A percentile compares a stretch with the other conserved stretches of the same genome.
Evolutionary conservation across 2,888 invertebrate genomes (phyloP).

Genomic region (Apoda limacodes): DNA sequence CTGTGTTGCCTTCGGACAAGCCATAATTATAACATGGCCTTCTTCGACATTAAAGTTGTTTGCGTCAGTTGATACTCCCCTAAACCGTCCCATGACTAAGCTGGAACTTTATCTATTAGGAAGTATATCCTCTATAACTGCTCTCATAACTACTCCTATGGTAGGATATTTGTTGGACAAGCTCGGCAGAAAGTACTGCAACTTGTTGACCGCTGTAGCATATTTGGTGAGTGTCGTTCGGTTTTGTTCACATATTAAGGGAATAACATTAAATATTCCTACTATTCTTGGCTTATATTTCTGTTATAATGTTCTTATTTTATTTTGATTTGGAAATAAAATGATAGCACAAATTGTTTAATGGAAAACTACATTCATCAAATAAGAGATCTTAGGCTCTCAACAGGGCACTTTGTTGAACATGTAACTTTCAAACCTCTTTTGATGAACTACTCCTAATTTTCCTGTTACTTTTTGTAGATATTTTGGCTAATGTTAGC

Average conservation of each 20-base stretch:
- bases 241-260: not conserved
- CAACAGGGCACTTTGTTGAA: too few relatives aligned
- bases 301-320: too few relatives aligned
- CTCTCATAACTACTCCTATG: slow-evolving; percentile 21
- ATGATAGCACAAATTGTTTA: too few relatives aligned
- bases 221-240: too few relatives aligned
- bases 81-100: slow-evolving; percentile 23
- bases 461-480: too few relatives aligned
- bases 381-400: too few relatives aligned
- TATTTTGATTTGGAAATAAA: too few relatives aligned
- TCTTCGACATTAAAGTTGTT: slow-evolving; percentile 23
- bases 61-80: slow-evolving; percentile 21
- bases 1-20: slow-evolving; percentile 18
- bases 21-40: slow-evolving; percentile 23
- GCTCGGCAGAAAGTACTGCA: slow-evolving; percentile 22
- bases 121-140: slow-evolving; percentile 22
- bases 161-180: slow-evolving; percentile 21
- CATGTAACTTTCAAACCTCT: too few relatives aligned
- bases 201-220: slow-evolving; percentile 16
- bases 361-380: too few relatives aligned
- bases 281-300: too few relatives aligned
- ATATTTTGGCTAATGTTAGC: slow-evolving; percentile 37
- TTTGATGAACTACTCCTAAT: not conserved
- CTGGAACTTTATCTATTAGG: slow-evolving; percentile 23
- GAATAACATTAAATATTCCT: too few relatives aligned